phyloP scores from a whole-genome alignment of 2,797 vertebrate genomes.

The Agapornis canus region DNA sequence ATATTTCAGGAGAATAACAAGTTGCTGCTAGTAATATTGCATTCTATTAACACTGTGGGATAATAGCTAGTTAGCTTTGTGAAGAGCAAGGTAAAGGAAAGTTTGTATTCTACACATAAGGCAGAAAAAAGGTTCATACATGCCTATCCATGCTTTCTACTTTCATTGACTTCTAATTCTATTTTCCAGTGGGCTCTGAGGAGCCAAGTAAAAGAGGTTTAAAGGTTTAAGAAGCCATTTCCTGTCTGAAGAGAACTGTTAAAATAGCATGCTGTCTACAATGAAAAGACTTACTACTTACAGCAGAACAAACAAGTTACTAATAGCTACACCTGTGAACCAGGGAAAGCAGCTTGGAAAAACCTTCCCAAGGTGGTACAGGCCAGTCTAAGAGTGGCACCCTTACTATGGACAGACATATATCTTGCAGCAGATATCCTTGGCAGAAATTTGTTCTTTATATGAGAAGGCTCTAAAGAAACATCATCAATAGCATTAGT shows the following conservation, averaged over 20 bases:
- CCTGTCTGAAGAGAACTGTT: neutral
- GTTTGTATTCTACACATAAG: neutral
- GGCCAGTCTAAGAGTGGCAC: neutral
- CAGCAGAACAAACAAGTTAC: neutral
- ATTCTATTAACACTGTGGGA: neutral
- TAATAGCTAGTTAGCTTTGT: neutral
- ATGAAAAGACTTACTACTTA: neutral
- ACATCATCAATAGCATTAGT: neutral
- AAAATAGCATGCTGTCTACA: neutral
- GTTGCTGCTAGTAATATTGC: neutral
- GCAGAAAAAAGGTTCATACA: neutral
- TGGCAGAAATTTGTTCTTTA: neutral
- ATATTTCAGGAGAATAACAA: conserved; percentile 2
- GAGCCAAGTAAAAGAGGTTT: neutral
- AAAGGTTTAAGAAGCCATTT: neutral
- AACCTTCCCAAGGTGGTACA: neutral
- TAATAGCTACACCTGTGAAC: neutral
- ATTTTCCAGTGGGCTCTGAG: neutral
- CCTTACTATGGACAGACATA: neutral
- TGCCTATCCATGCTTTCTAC: neutral
- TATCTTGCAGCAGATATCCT: neutral
- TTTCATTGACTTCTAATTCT: neutral
- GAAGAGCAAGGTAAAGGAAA: neutral
- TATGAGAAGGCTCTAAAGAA: neutral
- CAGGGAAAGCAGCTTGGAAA: neutral